phyloP scores from a whole-genome alignment of 2,888 invertebrate species.

The Xylocampa areola region DNA sequence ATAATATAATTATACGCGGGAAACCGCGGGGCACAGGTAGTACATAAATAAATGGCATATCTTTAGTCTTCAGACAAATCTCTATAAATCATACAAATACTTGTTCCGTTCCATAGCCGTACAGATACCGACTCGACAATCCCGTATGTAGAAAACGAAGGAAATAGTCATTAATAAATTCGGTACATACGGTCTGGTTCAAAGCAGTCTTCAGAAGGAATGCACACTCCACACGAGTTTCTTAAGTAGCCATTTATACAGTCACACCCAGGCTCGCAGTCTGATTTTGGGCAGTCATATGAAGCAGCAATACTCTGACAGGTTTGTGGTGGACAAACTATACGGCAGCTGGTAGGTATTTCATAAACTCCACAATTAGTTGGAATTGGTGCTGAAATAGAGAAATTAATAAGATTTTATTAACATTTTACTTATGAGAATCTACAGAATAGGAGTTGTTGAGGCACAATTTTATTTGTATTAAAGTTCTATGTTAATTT shows the following conservation, averaged over 20 bases:
- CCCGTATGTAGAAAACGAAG: background rate
- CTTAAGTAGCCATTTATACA: constrained; percentile 49
- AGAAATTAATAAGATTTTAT: background rate
- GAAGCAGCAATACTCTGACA: constrained; percentile 44
- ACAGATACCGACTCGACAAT: no score
- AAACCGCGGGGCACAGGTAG: no score
- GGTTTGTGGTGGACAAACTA: constrained; percentile 54
- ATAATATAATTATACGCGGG: no score
- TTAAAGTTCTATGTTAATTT: no score
- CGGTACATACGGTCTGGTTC: constrained; percentile 24
- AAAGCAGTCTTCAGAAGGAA: constrained; percentile 20
- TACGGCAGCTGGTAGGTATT: constrained; percentile 35
- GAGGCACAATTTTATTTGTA: no score
- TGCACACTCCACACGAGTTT: constrained; percentile 26
- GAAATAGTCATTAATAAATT: background rate
- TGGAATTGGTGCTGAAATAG: constrained; percentile 41
- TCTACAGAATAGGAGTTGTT: no score
- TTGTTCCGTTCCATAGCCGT: no score
- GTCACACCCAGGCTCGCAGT: constrained; percentile 52
- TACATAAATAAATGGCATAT: no score
- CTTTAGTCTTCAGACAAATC: no score
- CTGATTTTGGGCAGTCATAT: constrained; percentile 7
- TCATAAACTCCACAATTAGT: constrained; percentile 54
- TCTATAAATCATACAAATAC: no score
- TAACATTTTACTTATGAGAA: no score